phyloP scores from a whole-genome alignment of 2,113 vertebrate genomes.

The Oreochromis spilurus region DNA sequence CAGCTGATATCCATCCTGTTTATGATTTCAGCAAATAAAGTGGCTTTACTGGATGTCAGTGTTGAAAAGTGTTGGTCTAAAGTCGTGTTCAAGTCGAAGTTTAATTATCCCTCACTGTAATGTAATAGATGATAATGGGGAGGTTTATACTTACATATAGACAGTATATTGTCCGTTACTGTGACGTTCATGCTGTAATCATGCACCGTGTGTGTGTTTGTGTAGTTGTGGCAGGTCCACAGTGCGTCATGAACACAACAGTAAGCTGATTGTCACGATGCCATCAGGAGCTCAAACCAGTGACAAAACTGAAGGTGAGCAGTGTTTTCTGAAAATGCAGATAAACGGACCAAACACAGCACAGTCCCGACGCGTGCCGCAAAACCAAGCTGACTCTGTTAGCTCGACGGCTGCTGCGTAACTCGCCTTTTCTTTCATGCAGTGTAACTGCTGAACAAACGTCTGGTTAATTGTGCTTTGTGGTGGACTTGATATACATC shows the following conservation, averaged over 20 bases:
- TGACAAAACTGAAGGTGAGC: conserved; percentile 28
- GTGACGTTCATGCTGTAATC: background rate
- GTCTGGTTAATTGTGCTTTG: background rate
- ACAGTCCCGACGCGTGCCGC: background rate
- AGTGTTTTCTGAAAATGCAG: background rate
- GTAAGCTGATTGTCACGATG: conserved; percentile 85
- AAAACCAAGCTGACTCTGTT: background rate
- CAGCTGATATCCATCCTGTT: background rate
- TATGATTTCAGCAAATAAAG: background rate
- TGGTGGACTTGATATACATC: background rate
- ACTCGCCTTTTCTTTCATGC: background rate
- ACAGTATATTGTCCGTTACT: background rate
- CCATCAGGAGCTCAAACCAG: conserved; percentile 32
- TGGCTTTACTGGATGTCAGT: background rate
- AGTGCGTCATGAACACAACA: conserved; percentile 89
- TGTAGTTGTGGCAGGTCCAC: conserved; percentile 73
- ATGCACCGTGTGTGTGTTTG: background rate
- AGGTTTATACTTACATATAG: background rate
- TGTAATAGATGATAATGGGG: background rate
- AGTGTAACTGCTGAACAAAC: background rate
- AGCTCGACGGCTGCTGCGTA: background rate
- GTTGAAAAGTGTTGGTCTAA: background rate
- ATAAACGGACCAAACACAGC: background rate
- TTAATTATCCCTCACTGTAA: background rate
- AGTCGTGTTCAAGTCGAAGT: background rate